Base-by-base conservation (phyloP, 2,888 invertebrate species). In the Xiphydria camelus region DNA sequence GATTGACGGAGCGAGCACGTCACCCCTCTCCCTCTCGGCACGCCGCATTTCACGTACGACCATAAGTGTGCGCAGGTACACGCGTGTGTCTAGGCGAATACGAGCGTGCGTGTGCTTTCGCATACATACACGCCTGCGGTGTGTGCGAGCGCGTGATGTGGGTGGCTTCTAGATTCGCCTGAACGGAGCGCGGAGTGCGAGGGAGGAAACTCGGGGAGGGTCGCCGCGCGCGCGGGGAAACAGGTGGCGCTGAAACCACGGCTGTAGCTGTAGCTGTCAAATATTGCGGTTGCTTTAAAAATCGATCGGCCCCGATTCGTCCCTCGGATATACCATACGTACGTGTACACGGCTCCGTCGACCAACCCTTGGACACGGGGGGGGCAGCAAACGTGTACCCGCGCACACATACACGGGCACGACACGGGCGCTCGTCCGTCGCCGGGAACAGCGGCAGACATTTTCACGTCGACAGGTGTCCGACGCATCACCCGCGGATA, bases 261-360 rank as follows among this genome's bases (percentile, higher is more conserved):
- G 53, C 58, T 53, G 57, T 53, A 48, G 61, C 62, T 66, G 61
- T 69, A 66, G 62, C 70, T 69, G 71, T 73, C 73, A 70, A 72
- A 74, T 71, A 72, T 73, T 72, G 73, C 62, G 73, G 70, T 70
- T 61, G 64, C 66, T 71, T 70, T 66, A 63, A 64, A 73, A 73
- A 72, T 73, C 71, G 71, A 73, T 73, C 66, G 62, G 47, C 50
- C 55, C 59, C 59, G 55, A 59, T 64, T 60, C 57, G 41, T 50
- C 29, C 29, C 29, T n/a, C n/a, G n/a, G n/a, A n/a, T n/a, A n/a
- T n/a, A n/a, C n/a, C n/a, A n/a, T n/a, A n/a, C n/a, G n/a, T n/a
- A n/a, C n/a, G n/a, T n/a, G n/a, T n/a, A n/a, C n/a, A n/a, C n/a
- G n/a, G n/a, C n/a, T n/a, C n/a, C n/a, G n/a, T n/a, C n/a, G n/a